These are phyloP conservation scores for Apamea sordens DNA, from an alignment of 2,888 invertebrate species.

Conservation along the genomic window DNA sequence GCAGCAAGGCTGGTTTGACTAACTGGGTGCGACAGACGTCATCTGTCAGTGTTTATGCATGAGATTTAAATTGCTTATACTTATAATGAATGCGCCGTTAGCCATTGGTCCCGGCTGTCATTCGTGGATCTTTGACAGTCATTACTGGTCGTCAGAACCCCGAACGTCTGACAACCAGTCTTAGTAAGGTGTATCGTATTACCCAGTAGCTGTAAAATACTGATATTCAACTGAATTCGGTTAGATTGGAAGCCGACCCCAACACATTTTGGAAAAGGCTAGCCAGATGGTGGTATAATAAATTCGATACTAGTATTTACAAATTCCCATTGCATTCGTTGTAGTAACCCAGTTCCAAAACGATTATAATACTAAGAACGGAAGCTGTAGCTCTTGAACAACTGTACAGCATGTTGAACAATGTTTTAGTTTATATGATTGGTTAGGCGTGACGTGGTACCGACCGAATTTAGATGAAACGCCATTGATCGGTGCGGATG, in stretches of 20 bases:
- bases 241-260: too few species aligned
- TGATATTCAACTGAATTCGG: too few species aligned
- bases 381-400: slow-evolving; percentile 38
- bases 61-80: not conserved
- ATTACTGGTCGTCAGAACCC: too few species aligned
- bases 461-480: slow-evolving; percentile 54
- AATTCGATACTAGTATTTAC: slow-evolving; percentile 22
- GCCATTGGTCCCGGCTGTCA: too few species aligned
- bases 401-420: slow-evolving; percentile 38
- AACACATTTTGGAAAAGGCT: too few species aligned
- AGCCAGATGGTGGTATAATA: not conserved
- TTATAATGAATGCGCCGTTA: not conserved
- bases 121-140: too few species aligned
- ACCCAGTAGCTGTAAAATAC: too few species aligned
- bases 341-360: slow-evolving; percentile 40
- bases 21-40: not conserved
- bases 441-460: slow-evolving; percentile 42
- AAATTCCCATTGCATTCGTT: slow-evolving; percentile 9
- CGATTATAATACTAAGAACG: slow-evolving; percentile 24
- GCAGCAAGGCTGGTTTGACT: not conserved
- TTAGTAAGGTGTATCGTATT: too few species aligned
- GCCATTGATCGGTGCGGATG: slow-evolving; percentile 55
- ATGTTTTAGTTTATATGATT: slow-evolving; percentile 54
- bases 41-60: not conserved
- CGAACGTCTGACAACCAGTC: too few species aligned